phyloP scores from a whole-genome alignment of 2,797 vertebrate species.

The Acanthis flammea region DNA sequence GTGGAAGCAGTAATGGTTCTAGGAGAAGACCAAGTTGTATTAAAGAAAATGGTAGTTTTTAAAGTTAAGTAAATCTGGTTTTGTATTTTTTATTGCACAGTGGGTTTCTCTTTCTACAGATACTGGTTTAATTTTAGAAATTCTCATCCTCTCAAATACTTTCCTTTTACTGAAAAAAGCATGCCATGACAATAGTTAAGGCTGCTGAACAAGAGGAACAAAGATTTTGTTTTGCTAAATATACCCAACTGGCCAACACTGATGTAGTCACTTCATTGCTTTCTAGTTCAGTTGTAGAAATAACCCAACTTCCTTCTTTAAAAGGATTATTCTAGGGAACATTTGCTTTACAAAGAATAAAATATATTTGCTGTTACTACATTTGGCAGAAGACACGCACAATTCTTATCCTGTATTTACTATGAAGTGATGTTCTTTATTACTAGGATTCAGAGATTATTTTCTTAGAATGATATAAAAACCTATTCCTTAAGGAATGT shows the following conservation, averaged over 20 bases:
- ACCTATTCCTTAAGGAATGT: neutral
- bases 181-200: neutral
- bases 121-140: neutral
- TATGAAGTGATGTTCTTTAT: neutral
- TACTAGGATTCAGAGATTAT: neutral
- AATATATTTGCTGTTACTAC: neutral
- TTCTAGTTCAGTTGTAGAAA: conserved; percentile 29
- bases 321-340: conserved; percentile 4
- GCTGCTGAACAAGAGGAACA: neutral
- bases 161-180: neutral
- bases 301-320: neutral
- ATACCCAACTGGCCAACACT: neutral
- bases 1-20: neutral
- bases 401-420: conserved; percentile 22
- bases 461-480: neutral
- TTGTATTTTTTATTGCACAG: neutral
- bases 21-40: neutral
- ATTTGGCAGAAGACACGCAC: neutral
- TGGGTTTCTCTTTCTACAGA: neutral
- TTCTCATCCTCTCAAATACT: neutral
- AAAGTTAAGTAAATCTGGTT: neutral
- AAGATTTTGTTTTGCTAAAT: neutral
- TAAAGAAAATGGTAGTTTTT: neutral
- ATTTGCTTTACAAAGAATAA: conserved; percentile 9
- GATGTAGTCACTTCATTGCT: neutral